Evolutionary conservation across 2,888 invertebrate species (phyloP), one percentile per base, ranked within the genome.

Genomic region (Zygogramma bicolorata): DNA sequence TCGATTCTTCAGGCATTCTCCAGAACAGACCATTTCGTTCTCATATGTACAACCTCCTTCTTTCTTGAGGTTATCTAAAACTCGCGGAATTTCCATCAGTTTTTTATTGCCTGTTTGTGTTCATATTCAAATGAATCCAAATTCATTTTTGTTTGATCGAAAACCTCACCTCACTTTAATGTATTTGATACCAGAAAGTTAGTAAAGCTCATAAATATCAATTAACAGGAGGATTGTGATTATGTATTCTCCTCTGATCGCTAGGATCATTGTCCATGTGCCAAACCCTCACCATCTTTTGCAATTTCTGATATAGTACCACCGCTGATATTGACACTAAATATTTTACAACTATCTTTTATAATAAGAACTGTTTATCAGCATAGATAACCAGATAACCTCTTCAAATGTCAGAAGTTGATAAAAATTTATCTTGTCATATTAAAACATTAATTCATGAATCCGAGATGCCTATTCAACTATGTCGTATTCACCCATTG

Each of bases 251-350:
- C 31, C 96, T 90, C 87, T 96, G 97, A 86, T 98, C 96, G 13
- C 80, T 79, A 13, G 85, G 85, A 15, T 89, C 88, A 49, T 89
- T 89, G 78, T 89, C 88, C 95, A 96, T 96, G 82, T 91, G 95
- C 96, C 97, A 98, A 15, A 92, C 93, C 81, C 91, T 90, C 22
- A 97, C 97, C 97, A 97, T 97, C 84, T 87, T 90, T n/a, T n/a
- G 60, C 27, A 13, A 13, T 6, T 53, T 4, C 27, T 15, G 0
- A 10, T 10, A 20, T n/a, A 2, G 13, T 25, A n/a, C 10, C 22
- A 10, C 13, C n/a, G n/a, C n/a, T n/a, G n/a, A n/a, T n/a, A n/a
- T n/a, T n/a, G n/a, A n/a, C n/a, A n/a, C n/a, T n/a, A n/a, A n/a
- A n/a, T n/a, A n/a, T n/a, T n/a, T 2, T 3, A 10, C 1, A 1